phyloP scores from a whole-genome alignment of 2,113 vertebrate genomes.

The Aegotheles bennettii region DNA sequence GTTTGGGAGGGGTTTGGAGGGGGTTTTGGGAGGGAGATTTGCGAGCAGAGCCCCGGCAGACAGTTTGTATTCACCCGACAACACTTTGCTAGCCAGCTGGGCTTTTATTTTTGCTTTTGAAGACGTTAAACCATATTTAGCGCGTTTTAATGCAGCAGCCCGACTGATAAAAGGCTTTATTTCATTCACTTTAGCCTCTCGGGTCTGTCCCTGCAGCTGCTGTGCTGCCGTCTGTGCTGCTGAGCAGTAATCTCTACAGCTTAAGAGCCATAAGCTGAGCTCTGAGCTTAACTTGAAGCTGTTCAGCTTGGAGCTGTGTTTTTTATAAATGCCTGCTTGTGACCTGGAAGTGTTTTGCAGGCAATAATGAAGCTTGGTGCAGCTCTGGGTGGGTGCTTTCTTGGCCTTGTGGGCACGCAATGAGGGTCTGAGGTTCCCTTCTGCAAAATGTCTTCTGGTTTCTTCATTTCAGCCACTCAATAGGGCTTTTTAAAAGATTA shows the following conservation, averaged over 20 bases:
- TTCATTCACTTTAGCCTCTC: too few species aligned
- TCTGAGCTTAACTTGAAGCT: not conserved
- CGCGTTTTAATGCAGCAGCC: too few species aligned
- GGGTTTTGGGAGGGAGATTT: too few species aligned
- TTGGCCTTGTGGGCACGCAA: fast-evolving
- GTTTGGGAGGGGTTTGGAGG: too few species aligned
- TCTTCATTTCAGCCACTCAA: fast-evolving
- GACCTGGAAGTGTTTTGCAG: not conserved
- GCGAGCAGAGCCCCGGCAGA: too few species aligned
- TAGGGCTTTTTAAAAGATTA: not conserved
- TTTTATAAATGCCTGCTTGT: not conserved
- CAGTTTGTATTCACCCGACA: too few species aligned
- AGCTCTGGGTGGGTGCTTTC: fast-evolving
- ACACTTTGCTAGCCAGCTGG: too few species aligned
- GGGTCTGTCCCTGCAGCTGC: too few species aligned
- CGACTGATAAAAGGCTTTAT: too few species aligned
- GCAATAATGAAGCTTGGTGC: fast-evolving
- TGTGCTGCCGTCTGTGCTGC: fast-evolving
- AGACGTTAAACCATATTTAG: too few species aligned
- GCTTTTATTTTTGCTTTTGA: too few species aligned
- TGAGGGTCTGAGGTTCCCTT: fast-evolving
- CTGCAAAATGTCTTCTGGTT: fast-evolving
- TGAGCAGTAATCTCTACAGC: not conserved
- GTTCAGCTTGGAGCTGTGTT: not conserved
- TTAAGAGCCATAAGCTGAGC: too few species aligned